Base-by-base conservation (phyloP, 2,888 invertebrate genomes). In the Epirrhoe alternata region DNA sequence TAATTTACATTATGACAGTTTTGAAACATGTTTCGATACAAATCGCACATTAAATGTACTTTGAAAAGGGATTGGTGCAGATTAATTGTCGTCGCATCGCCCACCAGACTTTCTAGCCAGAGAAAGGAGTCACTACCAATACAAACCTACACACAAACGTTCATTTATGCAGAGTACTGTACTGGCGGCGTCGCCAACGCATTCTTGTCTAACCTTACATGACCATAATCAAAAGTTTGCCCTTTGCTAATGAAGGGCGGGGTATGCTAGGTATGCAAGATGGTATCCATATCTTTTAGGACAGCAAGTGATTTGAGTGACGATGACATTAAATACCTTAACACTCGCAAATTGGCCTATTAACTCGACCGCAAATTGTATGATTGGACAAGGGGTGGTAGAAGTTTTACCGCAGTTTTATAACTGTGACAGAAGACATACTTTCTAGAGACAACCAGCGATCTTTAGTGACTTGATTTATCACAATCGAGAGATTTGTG, bases 61-160 rank as follows among this genome's bases (percentile, higher is more conserved):
- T 45, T 51, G 50, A 52, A 24, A 70, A 72, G 74, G 74, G 74
- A 66, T 58, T 59, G 64, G 8, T 47, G 50, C 54, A 59, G 30
- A 61, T 67, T 60, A 64, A 68, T 68, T 47, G 65, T 51, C 57
- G 17, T 64, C 42, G 64, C 59, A 64, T 66, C 71, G 73, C 73
- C 71, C 68, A 70, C 69, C 33, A 42, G 57, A 67, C 72, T 74
- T 74, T 72, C 72, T 72, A 74, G 69, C 70, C 68, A 74, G 74
- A 71, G 72, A 72, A 74, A 74, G 68, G 74, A 63, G 47, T 49
- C 33, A 10, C 12, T 49, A 49, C 47, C 33, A 49, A 57, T 42
- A 56, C 45, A 56, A 49, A 33, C 65, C 60, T 64, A 58, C 66
- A 62, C 58, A 57, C 49, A 52, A 55, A 55, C 50, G 51, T 35